Percentiles rank a stretch among this genome's conserved stretches.
These are phyloP conservation scores for Grammomys dolichurus DNA, from an alignment of 2,113 vertebrate genomes.

Conservation along the genomic window DNA sequence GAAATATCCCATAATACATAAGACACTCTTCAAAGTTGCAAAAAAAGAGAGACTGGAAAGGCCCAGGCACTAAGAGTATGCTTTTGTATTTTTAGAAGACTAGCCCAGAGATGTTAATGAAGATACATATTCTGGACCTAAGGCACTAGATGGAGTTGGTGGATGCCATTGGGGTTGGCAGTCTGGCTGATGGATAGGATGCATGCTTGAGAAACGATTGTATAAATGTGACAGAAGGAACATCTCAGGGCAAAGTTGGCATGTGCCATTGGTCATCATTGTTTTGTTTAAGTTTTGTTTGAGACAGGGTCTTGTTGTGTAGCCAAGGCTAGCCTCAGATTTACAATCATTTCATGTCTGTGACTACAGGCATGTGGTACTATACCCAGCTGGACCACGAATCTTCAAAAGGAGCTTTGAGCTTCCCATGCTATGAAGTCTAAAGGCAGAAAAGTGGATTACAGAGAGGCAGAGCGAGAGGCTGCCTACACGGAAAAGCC, in stretches of 20 bases:
- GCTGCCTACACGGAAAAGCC: neutral
- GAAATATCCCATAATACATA: neutral
- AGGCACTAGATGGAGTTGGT: neutral
- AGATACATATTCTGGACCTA: neutral
- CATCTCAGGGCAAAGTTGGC: neutral
- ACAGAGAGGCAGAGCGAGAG: neutral
- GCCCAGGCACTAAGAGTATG: neutral
- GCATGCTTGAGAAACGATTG: neutral
- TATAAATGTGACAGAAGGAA: neutral
- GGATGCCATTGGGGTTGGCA: neutral
- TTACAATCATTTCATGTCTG: neutral
- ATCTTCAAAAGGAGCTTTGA: conserved; percentile 17
- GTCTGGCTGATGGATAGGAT: neutral
- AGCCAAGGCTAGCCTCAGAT: neutral
- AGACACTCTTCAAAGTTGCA: neutral
- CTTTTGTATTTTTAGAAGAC: neutral
- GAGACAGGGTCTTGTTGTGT: neutral
- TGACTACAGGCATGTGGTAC: neutral
- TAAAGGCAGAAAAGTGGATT: conserved; percentile 27
- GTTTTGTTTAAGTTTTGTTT: neutral
- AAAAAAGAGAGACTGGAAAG: conserved; percentile 1
- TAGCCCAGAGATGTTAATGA: neutral
- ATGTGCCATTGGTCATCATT: neutral
- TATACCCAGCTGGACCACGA: neutral
- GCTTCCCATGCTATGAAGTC: neutral